phyloP scores from a whole-genome alignment of 2,113 vertebrate species.

The Malurus alboscapulatus region DNA sequence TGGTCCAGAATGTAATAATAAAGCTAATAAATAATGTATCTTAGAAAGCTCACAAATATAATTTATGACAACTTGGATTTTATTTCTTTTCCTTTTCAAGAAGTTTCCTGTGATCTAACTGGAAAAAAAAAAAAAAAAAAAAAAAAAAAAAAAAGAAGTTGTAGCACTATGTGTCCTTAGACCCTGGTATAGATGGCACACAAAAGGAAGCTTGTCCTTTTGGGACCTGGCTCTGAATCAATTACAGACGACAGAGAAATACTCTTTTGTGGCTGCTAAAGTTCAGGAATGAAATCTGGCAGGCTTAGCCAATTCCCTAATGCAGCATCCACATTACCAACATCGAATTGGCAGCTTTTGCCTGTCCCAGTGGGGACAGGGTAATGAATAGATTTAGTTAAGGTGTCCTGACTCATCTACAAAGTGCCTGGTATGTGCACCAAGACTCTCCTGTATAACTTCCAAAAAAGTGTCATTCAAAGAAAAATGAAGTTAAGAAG shows the following conservation, averaged over 20 bases:
- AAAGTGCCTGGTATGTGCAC: slow-evolving; percentile 53
- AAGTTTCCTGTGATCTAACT: slow-evolving; percentile 51
- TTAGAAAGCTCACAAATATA: background rate
- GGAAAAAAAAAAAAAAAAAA: slow-evolving; percentile 4
- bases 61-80: slow-evolving; percentile 6
- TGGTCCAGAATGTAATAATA: slow-evolving; percentile 4
- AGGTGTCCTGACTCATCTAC: slow-evolving; percentile 72
- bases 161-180: slow-evolving; percentile 58
- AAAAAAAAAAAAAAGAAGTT: background rate
- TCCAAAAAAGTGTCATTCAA: slow-evolving; percentile 65
- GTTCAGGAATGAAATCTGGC: slow-evolving; percentile 80
- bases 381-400: slow-evolving; percentile 77
- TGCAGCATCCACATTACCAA: slow-evolving; percentile 69
- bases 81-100: slow-evolving; percentile 28
- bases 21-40: slow-evolving; percentile 39
- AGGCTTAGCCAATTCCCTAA: slow-evolving; percentile 73
- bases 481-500: slow-evolving; percentile 51
- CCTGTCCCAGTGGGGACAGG: slow-evolving; percentile 66
- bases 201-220: slow-evolving; percentile 79
- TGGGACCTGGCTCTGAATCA: slow-evolving; percentile 74
- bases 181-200: slow-evolving; percentile 59
- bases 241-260: slow-evolving; percentile 77
- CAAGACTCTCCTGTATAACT: slow-evolving; percentile 43
- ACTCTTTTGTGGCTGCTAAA: slow-evolving; percentile 78
- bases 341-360: slow-evolving; percentile 73